phyloP scores from a whole-genome alignment of 2,113 vertebrate species.

The Platysternon megacephalum region DNA sequence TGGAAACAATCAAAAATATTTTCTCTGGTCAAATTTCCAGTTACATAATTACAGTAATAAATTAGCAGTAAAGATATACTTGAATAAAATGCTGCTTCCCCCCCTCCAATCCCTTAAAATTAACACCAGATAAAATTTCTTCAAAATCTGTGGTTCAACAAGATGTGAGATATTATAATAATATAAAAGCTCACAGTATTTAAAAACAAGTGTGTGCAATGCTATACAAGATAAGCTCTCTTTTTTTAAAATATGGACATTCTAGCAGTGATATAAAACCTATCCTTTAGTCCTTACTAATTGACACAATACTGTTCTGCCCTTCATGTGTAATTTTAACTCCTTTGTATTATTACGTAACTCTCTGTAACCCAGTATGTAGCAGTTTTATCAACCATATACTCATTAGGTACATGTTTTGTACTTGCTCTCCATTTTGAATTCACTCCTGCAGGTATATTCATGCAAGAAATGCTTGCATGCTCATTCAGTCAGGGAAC shows the following conservation, averaged over 20 bases:
- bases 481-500: background rate
- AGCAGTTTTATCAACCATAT: background rate
- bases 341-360: background rate
- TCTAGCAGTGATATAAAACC: background rate
- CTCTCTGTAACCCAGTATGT: no score
- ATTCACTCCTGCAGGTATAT: background rate
- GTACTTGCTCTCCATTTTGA: background rate
- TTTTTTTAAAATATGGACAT: background rate
- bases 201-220: background rate
- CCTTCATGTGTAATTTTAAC: background rate
- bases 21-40: background rate
- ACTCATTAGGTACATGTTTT: background rate
- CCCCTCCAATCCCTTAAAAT: background rate
- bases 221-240: background rate
- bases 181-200: background rate
- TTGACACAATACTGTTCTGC: background rate
- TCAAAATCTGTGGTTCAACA: background rate
- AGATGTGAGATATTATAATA: background rate
- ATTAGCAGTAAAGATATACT: background rate
- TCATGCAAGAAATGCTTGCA: background rate
- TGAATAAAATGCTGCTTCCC: background rate
- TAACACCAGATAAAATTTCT: background rate
- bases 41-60: background rate
- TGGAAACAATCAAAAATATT: background rate
- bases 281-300: background rate